Conservation (phyloP, 2,113 vertebrate genomes). For the Rhea pennata region DNA sequence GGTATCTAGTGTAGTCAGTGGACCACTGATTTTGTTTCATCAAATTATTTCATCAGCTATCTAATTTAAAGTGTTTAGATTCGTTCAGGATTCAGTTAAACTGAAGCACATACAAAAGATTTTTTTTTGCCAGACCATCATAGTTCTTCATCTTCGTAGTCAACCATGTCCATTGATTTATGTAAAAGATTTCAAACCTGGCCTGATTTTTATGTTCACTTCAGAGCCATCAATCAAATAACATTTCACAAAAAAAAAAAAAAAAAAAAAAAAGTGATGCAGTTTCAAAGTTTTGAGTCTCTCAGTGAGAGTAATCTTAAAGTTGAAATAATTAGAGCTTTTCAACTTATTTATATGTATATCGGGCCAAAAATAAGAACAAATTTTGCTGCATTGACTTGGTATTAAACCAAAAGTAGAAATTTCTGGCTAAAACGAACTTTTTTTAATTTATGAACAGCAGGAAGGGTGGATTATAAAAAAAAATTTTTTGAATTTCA, state of each 20-base stretch:
- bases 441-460: background rate
- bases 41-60: constrained; percentile 26
- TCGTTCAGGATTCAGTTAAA: constrained; percentile 33
- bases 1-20: background rate
- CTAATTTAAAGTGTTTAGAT: constrained; percentile 27
- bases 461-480: background rate
- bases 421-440: background rate
- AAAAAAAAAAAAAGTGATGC: background rate
- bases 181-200: constrained; percentile 16
- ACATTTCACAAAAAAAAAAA: background rate
- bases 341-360: background rate
- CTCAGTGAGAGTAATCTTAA: background rate
- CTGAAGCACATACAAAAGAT: background rate
- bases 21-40: constrained; percentile 17
- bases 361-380: background rate
- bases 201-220: background rate
- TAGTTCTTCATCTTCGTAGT: constrained; percentile 3
- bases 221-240: background rate
- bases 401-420: background rate
- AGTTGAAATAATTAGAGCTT: background rate
- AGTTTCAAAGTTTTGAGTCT: background rate
- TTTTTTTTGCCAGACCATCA: constrained; percentile 3
- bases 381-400: background rate
- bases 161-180: background rate
- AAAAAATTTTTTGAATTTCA: background rate